These are phyloP conservation scores for Pygocentrus nattereri DNA, from an alignment of 2,797 vertebrate species.

Conservation along the genomic window DNA sequence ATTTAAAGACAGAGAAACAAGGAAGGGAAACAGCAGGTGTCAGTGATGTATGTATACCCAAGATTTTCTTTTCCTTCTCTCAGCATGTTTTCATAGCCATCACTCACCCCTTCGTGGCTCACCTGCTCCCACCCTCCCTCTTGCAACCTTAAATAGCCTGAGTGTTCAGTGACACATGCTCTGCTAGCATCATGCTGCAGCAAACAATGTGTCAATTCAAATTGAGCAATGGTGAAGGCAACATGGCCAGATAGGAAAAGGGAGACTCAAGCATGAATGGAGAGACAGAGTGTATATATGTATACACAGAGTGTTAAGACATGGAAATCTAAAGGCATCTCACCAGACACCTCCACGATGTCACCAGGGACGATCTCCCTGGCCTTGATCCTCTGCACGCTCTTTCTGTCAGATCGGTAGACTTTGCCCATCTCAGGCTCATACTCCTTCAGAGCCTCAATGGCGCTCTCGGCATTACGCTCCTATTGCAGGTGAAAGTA, in stretches of 20 bases:
- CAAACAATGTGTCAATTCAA: background rate
- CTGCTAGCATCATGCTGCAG: slow-evolving; percentile 4
- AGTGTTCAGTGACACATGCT: slow-evolving; percentile 25
- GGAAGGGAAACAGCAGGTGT: slow-evolving; percentile 64
- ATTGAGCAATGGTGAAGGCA: background rate
- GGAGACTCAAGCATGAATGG: background rate
- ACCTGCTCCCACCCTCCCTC: slow-evolving; percentile 37
- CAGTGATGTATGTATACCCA: slow-evolving; percentile 75
- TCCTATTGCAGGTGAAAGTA: slow-evolving; percentile 66
- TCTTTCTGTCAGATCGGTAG: slow-evolving; percentile 89
- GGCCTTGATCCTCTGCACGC: slow-evolving; percentile 87
- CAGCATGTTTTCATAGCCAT: slow-evolving; percentile 75
- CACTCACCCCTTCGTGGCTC: slow-evolving; percentile 5
- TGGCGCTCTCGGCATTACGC: slow-evolving; percentile 82
- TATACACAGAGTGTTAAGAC: too few relatives aligned
- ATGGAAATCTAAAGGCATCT: slow-evolving; percentile 63
- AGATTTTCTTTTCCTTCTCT: slow-evolving; percentile 74
- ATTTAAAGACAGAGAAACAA: slow-evolving; percentile 8
- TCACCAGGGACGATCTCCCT: slow-evolving; percentile 92
- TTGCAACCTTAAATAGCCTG: slow-evolving; percentile 30
- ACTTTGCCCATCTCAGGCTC: slow-evolving; percentile 91
- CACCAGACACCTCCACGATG: slow-evolving; percentile 93
- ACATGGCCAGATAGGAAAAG: background rate
- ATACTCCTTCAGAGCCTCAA: slow-evolving; percentile 85
- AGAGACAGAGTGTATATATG: too few relatives aligned